Percentiles rank a stretch among this genome's conserved stretches.
These are phyloP conservation scores for Drosophila elegans DNA, from an alignment of 1,140 invertebrate species.

Conservation along the genomic window DNA sequence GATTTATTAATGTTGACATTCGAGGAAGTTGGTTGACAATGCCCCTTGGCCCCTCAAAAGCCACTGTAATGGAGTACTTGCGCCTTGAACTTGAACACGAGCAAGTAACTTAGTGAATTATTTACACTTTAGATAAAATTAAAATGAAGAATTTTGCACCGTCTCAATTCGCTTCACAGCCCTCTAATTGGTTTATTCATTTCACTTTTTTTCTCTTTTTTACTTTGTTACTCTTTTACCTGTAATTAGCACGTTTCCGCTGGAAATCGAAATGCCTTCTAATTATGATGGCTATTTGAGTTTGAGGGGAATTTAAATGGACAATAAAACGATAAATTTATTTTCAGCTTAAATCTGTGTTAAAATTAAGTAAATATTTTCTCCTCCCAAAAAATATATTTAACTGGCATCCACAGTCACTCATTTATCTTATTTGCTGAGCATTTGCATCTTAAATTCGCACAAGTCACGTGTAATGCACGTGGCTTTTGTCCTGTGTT, in stretches of 20 bases:
- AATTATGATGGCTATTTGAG: conserved; percentile 22
- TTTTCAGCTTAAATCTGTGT: neutral
- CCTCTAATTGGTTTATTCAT: conserved; percentile 33
- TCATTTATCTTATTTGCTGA: conserved; percentile 5
- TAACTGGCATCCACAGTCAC: too few species aligned
- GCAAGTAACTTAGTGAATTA: neutral
- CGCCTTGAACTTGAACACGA: conserved; percentile 1
- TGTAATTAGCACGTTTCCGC: conserved; percentile 26
- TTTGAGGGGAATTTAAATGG: conserved; percentile 1
- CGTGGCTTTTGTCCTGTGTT: neutral
- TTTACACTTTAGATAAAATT: conserved; percentile 16
- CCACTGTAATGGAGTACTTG: conserved; percentile 13
- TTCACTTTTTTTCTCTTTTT: neutral
- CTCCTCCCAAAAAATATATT: too few species aligned
- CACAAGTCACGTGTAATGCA: conserved; percentile 19
- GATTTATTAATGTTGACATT: conserved; percentile 59
- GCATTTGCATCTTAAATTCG: conserved; percentile 26
- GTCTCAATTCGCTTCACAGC: neutral
- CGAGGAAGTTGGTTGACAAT: conserved; percentile 8
- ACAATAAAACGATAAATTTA: neutral
- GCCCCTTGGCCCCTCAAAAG: neutral
- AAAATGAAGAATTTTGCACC: conserved; percentile 10
- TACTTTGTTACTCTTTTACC: conserved; percentile 15
- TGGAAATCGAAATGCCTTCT: conserved; percentile 19
- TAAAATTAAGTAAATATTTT: neutral